Evolutionary conservation across 2,797 vertebrate genomes (phyloP), one percentile per base, ranked within the genome.

Genomic region (Channallabes apus): DNA sequence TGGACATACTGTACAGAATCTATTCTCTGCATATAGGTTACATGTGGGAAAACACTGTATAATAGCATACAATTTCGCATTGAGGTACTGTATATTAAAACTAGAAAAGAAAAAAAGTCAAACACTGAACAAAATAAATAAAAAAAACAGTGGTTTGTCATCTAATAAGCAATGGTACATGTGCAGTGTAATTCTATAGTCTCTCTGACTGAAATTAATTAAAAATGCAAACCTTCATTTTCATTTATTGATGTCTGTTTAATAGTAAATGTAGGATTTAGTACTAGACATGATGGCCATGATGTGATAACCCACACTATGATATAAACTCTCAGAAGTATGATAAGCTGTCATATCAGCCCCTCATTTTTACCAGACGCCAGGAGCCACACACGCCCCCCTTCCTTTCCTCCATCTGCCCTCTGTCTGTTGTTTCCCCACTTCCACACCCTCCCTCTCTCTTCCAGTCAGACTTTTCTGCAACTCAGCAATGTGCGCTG

Each of bases 401-500:
- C 62, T 29, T 78, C 76, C 73, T 35, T 82, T 82, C n/a, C 62
- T 71, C 46, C 67, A 56, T 82, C 86, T 85, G 76, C 71, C 38
- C 77, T 68, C 64, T 68, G 38, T 56, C 79, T 84, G 69, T 73
- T 46, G 24, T 79, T 82, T 77, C 35, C 59, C 69, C 61, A 46
- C 61, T 86, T 73, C 79, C 65, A 38, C 65, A 78, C 84, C 69
- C 79, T 84, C 76, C 67, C 59, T 32, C 51, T 71, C 56, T 86
- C 29, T 41, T 76, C 61, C 76, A 78, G 35, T 59, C 64, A 8
- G 22, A 84, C 41, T 76, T 84, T 81, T 85, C 72, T 69, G 73
- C 78, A 59, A 58, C 67, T 80, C 59, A 58, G 82, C 80, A 72
- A 38, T 61, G 86, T 84, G 82, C 79, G 69, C 77, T 80, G 80